phyloP scores from a whole-genome alignment of 2,888 invertebrate genomes.

The Brachyptera risi region DNA sequence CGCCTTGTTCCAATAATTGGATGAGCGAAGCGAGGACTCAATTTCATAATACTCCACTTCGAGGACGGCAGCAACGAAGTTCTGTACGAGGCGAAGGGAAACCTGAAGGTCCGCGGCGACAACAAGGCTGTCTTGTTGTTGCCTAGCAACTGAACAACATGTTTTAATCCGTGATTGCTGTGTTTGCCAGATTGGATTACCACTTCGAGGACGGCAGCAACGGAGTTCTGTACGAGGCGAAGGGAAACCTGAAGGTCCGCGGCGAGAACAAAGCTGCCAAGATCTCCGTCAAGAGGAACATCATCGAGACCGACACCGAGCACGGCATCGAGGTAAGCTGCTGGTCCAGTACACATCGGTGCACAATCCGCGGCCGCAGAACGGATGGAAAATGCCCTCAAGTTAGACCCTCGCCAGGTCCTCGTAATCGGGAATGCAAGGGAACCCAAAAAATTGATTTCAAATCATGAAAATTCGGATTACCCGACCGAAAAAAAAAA shows the following conservation, averaged over 20 bases:
- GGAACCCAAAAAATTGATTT: no score
- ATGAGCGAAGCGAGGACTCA: no score
- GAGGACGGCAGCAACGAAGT: slow-evolving; percentile 51
- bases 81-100: slow-evolving; percentile 41
- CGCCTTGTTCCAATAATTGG: not conserved
- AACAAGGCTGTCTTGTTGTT: not conserved
- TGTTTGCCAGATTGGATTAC: slow-evolving; percentile 20
- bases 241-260: slow-evolving; percentile 18
- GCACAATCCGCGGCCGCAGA: no score
- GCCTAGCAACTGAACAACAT: no score
- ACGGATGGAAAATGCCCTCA: no score
- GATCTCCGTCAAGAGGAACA: slow-evolving; percentile 62
- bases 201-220: slow-evolving; percentile 40
- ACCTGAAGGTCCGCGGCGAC: slow-evolving; percentile 16
- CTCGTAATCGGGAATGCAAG: no score
- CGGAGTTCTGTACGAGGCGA: slow-evolving; percentile 52
- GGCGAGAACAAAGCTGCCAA: slow-evolving; percentile 40
- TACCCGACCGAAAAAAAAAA: no score
- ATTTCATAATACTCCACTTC: no score
- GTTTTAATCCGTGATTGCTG: no score
- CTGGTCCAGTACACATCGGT: not conserved
- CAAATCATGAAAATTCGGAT: no score
- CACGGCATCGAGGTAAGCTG: slow-evolving; percentile 55
- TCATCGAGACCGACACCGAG: slow-evolving; percentile 59
- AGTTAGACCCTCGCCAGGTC: no score